Base-by-base conservation (phyloP, 2,113 vertebrate species). In the Monopterus albus region DNA sequence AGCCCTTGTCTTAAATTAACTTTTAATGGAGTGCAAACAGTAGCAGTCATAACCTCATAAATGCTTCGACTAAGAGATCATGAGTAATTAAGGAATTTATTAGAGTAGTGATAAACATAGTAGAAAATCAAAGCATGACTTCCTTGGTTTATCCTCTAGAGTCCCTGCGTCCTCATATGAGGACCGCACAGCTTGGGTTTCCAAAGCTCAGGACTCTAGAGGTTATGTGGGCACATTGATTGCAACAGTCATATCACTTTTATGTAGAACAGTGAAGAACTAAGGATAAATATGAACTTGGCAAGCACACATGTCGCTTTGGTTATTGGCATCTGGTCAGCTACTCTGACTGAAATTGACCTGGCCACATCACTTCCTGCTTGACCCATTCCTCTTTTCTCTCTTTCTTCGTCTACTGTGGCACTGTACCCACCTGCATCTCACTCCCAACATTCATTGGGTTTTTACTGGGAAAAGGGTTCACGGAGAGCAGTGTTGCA, bases 381-480 rank as follows among this genome's bases (percentile, higher is more conserved):
- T 17, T 65, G 56, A 21, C n/a, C n/a, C n/a, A n/a, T 12, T 33
- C 38, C n/a, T 29, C 17, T 0, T 18, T 13, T 21, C 20, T 28
- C 14, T 76, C 26, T 40, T 50, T 33, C 53, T n/a, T n/a, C n/a
- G n/a, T n/a, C 33, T 1, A 63, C 39, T 36, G 15, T 50, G 2
- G 5, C 29, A 4, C 40, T 39, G n/a, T 52, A 17, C 31, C 72
- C 85, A 87, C 71, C 82, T 82, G 80, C 10, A 17, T 63, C 60
- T 67, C 57, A n/a, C 83, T 78, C 61, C 72, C 75, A 35, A 9
- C 49, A 73, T 80, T 81, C 72, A 63, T 45, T 42, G 28, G 29
- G 4, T 63, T 75, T 82, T 86, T 72, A 72, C 42, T 61, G 33
- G 72, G 26, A 78, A 78, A 84, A 82, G 29, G n/a, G n/a, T n/a